Evolutionary conservation across 2,888 invertebrate species (phyloP).

Genomic region (Andrena bucephala): DNA sequence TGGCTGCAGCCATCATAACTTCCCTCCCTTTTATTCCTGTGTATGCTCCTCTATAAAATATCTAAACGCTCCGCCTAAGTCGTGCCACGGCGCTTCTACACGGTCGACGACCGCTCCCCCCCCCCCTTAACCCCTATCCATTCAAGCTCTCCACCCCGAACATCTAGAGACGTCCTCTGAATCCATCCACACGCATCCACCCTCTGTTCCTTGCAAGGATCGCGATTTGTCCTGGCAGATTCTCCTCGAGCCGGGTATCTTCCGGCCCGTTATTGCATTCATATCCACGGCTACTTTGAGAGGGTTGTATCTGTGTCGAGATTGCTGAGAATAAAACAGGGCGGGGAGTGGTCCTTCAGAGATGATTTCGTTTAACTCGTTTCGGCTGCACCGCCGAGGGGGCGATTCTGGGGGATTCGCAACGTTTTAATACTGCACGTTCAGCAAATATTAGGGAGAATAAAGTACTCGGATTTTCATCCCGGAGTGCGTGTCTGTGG

Average conservation of each 20-base stretch:
- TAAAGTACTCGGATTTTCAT: conserved; percentile 12
- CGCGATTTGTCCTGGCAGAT: conserved; percentile 52
- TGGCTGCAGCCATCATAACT: conserved; percentile 75
- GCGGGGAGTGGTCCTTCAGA: not conserved
- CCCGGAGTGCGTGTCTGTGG: not conserved
- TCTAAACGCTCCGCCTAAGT: conserved; percentile 68
- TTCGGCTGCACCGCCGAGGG: not conserved
- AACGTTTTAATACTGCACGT: conserved; percentile 18
- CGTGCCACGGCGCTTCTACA: conserved; percentile 39
- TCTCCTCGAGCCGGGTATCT: conserved; percentile 9
- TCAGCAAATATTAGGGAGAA: not conserved
- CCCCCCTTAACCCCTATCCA: conserved; percentile 2
- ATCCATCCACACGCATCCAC: conserved; percentile 7
- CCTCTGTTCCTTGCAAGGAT: not conserved
- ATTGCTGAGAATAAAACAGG: conserved; percentile 16
- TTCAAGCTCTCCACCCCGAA: not conserved
- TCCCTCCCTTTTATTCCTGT: conserved; percentile 75
- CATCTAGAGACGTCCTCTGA: conserved; percentile 26
- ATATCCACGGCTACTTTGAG: conserved; percentile 18
- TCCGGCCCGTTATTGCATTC: conserved; percentile 40
- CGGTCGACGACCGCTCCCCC: conserved; percentile 24
- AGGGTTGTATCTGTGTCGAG: conserved; percentile 27
- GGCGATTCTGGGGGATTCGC: not conserved
- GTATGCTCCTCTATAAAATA: conserved; percentile 75
- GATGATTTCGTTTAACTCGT: not conserved